These are phyloP conservation scores for Okamejei kenojei DNA, from an alignment of 2,797 vertebrate genomes.

Conservation along the genomic window DNA sequence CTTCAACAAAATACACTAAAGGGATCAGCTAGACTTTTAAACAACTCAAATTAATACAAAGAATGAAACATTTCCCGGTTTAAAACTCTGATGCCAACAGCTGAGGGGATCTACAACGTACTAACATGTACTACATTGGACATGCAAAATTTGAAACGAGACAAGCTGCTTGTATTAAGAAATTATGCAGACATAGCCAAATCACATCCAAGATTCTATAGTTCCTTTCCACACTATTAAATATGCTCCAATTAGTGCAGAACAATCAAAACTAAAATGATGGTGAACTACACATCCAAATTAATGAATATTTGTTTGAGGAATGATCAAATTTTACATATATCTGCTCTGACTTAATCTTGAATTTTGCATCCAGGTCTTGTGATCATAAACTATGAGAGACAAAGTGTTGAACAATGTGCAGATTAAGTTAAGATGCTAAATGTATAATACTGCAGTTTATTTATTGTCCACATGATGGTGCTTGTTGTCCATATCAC, in stretches of 20 bases:
- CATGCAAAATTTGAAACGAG: neutral
- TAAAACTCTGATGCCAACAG: neutral
- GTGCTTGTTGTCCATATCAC: slow-evolving; percentile 9
- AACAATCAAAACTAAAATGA: neutral
- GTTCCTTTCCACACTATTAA: too few species aligned
- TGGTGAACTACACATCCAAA: neutral
- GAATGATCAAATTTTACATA: neutral
- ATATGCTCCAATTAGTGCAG: neutral
- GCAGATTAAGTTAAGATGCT: neutral
- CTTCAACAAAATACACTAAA: neutral
- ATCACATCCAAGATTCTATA: neutral
- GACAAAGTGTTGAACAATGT: neutral
- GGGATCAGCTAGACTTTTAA: neutral
- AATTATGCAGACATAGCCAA: neutral
- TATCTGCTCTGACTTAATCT: neutral
- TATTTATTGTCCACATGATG: slow-evolving; percentile 21
- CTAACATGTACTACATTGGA: neutral
- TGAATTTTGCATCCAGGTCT: slow-evolving; percentile 4
- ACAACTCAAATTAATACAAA: neutral
- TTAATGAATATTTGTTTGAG: neutral
- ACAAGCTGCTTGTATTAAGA: neutral
- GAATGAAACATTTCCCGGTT: neutral
- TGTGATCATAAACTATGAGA: neutral
- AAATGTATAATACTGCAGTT: neutral
- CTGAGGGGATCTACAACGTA: too few species aligned